Conservation (phyloP, 1,140 invertebrate species). For the Drosophila simulans region DNA sequence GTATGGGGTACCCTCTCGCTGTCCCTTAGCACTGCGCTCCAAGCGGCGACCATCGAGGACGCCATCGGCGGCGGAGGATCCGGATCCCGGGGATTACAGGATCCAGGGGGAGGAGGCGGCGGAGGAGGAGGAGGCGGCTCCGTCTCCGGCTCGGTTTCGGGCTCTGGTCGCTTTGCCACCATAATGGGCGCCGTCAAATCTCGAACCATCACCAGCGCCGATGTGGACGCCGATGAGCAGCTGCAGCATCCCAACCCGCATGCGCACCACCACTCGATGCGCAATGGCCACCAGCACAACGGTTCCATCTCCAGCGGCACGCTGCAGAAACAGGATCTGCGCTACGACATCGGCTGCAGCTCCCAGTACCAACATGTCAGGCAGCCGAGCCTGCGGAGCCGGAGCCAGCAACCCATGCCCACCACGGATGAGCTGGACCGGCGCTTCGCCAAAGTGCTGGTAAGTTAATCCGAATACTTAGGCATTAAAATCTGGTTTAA, state of each 20-base stretch:
- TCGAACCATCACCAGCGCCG: constrained; percentile 63
- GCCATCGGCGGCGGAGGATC: constrained; percentile 59
- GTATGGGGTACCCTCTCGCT: constrained; percentile 81
- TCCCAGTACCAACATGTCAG: constrained; percentile 85
- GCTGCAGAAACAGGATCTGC: constrained; percentile 77
- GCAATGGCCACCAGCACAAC: constrained; percentile 60
- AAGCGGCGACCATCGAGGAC: constrained; percentile 71
- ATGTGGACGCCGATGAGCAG: constrained; percentile 62
- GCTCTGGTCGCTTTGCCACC: constrained; percentile 68
- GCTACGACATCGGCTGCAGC: constrained; percentile 79
- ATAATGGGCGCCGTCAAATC: constrained; percentile 83
- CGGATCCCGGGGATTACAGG: constrained; percentile 39
- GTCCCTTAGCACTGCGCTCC: constrained; percentile 80
- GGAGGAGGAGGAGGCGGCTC: constrained; percentile 26
- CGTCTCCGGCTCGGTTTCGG: constrained; percentile 27
- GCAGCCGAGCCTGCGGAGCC: constrained; percentile 90
- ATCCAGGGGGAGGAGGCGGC: constrained; percentile 40
- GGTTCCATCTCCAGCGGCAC: constrained; percentile 42
- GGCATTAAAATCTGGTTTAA: too few relatives aligned
- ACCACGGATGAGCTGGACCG: constrained; percentile 94
- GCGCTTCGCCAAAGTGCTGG: constrained; percentile 97
- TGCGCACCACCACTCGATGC: constrained; percentile 51
- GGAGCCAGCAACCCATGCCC: constrained; percentile 94
- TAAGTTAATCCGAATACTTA: constrained; percentile 86
- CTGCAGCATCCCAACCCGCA: constrained; percentile 44